These are phyloP conservation scores for Drosophila mayaguana DNA, from an alignment of 2,888 invertebrate species.

Conservation along the genomic window DNA sequence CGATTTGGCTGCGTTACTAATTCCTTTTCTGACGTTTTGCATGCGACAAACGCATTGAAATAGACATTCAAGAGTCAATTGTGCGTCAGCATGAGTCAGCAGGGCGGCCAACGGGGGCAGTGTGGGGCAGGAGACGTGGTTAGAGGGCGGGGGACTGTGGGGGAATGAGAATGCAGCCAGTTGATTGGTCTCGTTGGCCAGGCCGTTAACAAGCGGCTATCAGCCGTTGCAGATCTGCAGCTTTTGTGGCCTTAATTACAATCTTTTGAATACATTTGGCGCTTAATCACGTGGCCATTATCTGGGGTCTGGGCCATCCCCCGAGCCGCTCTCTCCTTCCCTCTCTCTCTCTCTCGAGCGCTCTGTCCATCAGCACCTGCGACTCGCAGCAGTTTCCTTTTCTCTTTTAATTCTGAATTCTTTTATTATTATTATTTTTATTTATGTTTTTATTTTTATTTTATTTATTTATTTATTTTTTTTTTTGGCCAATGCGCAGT, in stretches of 20 bases:
- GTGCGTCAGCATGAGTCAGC: constrained; percentile 77
- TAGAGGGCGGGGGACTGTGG: neutral
- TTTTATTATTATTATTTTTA: constrained; percentile 19
- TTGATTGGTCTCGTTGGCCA: constrained; percentile 22
- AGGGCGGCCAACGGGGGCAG: constrained; percentile 3
- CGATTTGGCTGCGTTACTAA: constrained; percentile 66
- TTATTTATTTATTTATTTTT: neutral
- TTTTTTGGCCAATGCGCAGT: constrained; percentile 57
- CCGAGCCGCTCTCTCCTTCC: constrained; percentile 9
- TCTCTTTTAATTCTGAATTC: constrained; percentile 5
- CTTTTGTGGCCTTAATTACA: constrained; percentile 80
- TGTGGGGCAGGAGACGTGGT: neutral
- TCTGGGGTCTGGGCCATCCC: constrained; percentile 41
- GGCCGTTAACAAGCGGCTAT: constrained; percentile 73
- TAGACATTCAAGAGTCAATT: constrained; percentile 60
- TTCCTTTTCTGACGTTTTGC: constrained; percentile 67
- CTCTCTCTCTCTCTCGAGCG: neutral
- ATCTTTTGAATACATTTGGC: constrained; percentile 82
- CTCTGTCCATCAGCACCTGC: constrained; percentile 42
- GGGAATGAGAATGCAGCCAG: constrained; percentile 42
- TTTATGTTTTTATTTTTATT: neutral
- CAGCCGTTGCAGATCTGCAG: constrained; percentile 75
- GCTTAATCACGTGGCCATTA: constrained; percentile 79
- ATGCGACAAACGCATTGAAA: constrained; percentile 67
- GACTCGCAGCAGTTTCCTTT: constrained; percentile 47